A percentile compares a stretch with the other conserved stretches of the same genome.
Evolutionary conservation across 1,140 invertebrate species (phyloP).

Genomic region (Drosophila sp.): DNA sequence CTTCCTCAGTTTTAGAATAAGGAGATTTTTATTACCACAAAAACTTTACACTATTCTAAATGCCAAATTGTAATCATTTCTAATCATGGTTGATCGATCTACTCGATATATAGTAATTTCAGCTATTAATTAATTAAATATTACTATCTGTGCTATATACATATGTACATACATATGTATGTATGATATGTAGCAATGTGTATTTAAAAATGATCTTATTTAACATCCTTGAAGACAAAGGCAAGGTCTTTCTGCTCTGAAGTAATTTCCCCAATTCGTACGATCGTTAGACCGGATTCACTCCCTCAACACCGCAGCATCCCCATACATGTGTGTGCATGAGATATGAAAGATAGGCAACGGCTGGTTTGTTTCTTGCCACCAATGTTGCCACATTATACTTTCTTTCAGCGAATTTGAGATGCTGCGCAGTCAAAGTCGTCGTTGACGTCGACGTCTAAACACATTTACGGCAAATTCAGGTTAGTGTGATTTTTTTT

Average conservation of each 20-base stretch:
- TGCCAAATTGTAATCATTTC: too few relatives aligned
- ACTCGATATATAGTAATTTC: too few relatives aligned
- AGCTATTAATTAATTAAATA: too few relatives aligned
- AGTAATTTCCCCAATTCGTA: conserved; percentile 41
- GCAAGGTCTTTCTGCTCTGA: neutral
- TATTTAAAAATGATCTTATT: neutral
- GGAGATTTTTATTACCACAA: too few relatives aligned
- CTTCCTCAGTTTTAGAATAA: conserved; percentile 3
- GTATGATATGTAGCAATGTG: neutral
- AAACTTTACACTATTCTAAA: too few relatives aligned
- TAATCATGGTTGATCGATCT: too few relatives aligned
- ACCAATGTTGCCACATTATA: conserved; percentile 22
- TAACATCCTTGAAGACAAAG: neutral
- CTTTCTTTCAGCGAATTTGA: conserved; percentile 62
- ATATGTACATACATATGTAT: neutral
- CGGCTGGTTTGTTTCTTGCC: conserved; percentile 32
- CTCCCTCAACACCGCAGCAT: neutral
- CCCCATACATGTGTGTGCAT: neutral
- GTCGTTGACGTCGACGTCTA: conserved; percentile 20
- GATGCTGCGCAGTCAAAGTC: conserved; percentile 48
- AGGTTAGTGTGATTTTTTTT: conserved; percentile 76
- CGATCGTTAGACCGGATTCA: conserved; percentile 31
- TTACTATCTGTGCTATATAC: neutral
- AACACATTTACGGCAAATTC: conserved; percentile 72
- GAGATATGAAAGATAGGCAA: conserved; percentile 32